Percentiles rank a stretch among this genome's conserved stretches.
These are phyloP conservation scores for Podiceps cristatus DNA, from an alignment of 2,113 vertebrate genomes.

Conservation along the genomic window DNA sequence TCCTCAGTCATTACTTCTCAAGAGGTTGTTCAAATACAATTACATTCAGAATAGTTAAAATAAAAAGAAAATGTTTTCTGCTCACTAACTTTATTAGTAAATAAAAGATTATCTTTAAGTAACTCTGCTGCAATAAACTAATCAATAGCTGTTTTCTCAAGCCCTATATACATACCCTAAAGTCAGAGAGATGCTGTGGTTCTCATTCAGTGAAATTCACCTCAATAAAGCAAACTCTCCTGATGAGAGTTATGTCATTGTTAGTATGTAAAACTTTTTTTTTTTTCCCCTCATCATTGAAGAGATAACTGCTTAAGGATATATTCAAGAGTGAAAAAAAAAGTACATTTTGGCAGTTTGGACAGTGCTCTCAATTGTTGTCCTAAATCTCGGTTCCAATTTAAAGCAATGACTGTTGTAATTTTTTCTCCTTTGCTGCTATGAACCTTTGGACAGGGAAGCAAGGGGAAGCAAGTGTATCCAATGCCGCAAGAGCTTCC, in stretches of 20 bases:
- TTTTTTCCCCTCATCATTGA: not conserved
- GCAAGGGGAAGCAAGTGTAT: not conserved
- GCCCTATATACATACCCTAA: not conserved
- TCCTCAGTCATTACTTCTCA: not conserved
- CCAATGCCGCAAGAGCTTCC: not conserved
- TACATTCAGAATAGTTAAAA: not conserved
- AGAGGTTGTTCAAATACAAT: not conserved
- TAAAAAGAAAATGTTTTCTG: not conserved
- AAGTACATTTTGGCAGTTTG: not conserved
- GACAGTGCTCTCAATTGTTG: not conserved
- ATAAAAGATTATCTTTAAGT: not conserved
- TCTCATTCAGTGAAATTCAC: not conserved
- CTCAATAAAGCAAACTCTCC: not conserved
- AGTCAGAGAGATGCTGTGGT: not conserved
- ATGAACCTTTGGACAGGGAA: not conserved
- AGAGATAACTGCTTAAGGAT: not conserved
- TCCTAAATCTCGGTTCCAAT: not conserved
- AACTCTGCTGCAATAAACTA: not conserved
- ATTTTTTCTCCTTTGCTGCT: not conserved
- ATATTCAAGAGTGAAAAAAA: not conserved
- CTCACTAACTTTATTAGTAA: not conserved
- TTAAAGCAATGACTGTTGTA: not conserved
- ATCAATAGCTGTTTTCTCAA: not conserved
- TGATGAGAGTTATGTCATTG: not conserved
- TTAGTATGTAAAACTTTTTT: not conserved